phyloP scores from a whole-genome alignment of 2,888 invertebrate species.

The Eupithecia inturbata region DNA sequence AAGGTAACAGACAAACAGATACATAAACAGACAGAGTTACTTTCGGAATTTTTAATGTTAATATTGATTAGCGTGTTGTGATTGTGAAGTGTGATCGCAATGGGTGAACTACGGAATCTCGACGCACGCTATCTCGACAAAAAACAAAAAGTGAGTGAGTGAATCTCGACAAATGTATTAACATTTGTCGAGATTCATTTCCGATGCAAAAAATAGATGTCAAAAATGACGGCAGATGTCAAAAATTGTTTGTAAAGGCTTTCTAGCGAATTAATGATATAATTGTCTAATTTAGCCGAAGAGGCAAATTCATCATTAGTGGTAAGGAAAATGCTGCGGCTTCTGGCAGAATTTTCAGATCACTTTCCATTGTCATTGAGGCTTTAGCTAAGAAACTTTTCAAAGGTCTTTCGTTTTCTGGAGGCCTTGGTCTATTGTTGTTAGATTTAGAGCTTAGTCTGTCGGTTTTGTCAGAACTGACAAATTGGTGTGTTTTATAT shows the following conservation, averaged over 20 bases:
- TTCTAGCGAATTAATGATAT: background rate
- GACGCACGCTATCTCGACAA: no score
- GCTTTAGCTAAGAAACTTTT: conserved; percentile 12
- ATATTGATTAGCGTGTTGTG: no score
- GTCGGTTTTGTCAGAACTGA: background rate
- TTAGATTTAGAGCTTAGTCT: conserved; percentile 41
- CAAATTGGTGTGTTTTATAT: background rate
- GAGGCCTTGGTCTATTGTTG: conserved; percentile 49
- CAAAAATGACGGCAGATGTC: no score
- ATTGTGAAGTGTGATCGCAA: no score
- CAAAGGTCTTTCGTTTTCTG: conserved; percentile 37
- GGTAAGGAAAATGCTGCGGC: conserved; percentile 55
- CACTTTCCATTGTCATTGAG: conserved; percentile 62
- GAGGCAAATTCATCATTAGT: conserved; percentile 57
- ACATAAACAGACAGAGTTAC: no score
- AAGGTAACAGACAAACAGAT: no score
- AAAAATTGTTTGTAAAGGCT: background rate
- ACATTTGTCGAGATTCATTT: no score
- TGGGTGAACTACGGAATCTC: no score
- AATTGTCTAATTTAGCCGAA: conserved; percentile 25
- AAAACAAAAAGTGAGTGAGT: no score
- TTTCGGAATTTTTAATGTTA: no score
- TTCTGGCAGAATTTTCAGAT: conserved; percentile 58
- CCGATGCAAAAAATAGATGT: no score
- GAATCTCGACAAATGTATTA: no score